Evolutionary conservation across 2,113 vertebrate genomes (phyloP).

Genomic region (Semicossyphus pulcher): DNA sequence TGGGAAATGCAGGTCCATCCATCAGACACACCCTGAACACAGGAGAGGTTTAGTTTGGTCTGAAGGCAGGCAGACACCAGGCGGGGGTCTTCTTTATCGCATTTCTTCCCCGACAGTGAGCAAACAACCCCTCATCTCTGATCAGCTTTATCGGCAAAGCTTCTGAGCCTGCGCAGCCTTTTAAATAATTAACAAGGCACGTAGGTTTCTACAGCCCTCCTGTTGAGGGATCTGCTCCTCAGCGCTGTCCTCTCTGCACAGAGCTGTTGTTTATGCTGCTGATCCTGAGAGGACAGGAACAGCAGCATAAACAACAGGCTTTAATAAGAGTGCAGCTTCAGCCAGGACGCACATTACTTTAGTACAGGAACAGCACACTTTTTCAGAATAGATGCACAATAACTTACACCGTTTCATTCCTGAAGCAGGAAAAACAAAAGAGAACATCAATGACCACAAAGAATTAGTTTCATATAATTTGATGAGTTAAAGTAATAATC

Average conservation of each 20-base stretch:
- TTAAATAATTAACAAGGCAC: constrained; percentile 79
- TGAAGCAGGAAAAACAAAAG: no score
- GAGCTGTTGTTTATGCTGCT: constrained; percentile 11
- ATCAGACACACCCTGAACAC: constrained; percentile 67
- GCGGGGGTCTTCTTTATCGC: constrained; percentile 53
- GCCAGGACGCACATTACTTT: constrained; percentile 2
- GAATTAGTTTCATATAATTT: no score
- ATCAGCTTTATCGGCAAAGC: constrained; percentile 61
- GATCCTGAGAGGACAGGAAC: neutral
- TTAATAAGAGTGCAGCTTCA: constrained; percentile 31
- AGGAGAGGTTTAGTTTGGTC: constrained; percentile 30
- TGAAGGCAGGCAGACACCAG: constrained; percentile 17
- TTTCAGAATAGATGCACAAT: no score
- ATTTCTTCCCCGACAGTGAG: constrained; percentile 47
- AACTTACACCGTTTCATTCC: no score
- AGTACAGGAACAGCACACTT: neutral
- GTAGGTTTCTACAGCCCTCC: constrained; percentile 68
- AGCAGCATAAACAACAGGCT: constrained; percentile 39
- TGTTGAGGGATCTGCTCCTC: constrained; percentile 61
- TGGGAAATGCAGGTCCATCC: constrained; percentile 65
- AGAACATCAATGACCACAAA: no score
- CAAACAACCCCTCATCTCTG: constrained; percentile 65
- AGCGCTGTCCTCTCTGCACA: constrained; percentile 41
- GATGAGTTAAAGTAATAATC: no score
- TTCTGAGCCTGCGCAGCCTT: constrained; percentile 58